Conservation (phyloP, 2,888 invertebrate species). For the Halocaridina rubra region DNA sequence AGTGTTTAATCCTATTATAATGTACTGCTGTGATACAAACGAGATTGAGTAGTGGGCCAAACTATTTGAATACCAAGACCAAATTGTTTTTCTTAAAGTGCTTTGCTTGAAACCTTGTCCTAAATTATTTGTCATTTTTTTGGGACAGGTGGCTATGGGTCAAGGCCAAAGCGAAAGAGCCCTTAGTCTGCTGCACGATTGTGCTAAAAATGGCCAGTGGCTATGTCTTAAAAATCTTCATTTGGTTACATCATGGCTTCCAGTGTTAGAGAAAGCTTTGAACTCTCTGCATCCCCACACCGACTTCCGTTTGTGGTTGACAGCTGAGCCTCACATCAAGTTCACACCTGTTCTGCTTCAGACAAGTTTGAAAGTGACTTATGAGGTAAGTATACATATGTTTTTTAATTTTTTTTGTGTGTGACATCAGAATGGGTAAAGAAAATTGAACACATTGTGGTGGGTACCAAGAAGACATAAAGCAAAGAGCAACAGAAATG, state of each 20-base stretch:
- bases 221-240: conserved; percentile 85
- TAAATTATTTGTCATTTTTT: too few relatives aligned
- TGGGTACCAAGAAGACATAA: too few relatives aligned
- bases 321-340: conserved; percentile 82
- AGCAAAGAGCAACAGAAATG: too few relatives aligned
- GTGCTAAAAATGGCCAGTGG: conserved; percentile 78
- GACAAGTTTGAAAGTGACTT: conserved; percentile 82
- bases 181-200: conserved; percentile 73
- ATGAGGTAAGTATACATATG: conserved; percentile 76
- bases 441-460: too few relatives aligned
- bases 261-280: conserved; percentile 78
- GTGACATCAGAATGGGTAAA: too few relatives aligned
- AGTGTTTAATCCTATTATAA: too few relatives aligned
- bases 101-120: too few relatives aligned
- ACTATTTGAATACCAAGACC: too few relatives aligned
- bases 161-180: conserved; percentile 80
- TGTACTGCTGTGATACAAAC: too few relatives aligned
- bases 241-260: conserved; percentile 79
- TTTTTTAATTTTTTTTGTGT: too few relatives aligned
- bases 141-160: conserved; percentile 81
- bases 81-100: too few relatives aligned
- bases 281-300: conserved; percentile 70
- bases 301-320: conserved; percentile 84
- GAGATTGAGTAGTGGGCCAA: too few relatives aligned
- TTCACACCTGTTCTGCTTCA: conserved; percentile 82